phyloP scores from a whole-genome alignment of 2,113 vertebrate genomes.

The Caranx melampygus region DNA sequence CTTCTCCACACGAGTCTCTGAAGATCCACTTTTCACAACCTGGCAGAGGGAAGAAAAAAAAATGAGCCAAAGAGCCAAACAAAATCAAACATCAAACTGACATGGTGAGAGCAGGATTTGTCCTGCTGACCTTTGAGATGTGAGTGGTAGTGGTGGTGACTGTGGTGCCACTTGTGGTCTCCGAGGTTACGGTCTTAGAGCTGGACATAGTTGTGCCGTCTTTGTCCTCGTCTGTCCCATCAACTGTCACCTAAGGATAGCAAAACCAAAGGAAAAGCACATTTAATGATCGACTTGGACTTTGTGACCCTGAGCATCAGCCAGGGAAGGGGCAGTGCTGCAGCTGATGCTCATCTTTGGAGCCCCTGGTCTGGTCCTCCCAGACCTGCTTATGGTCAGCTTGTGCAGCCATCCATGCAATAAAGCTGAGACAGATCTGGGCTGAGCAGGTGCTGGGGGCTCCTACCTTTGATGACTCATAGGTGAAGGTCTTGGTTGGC shows the following conservation, averaged over 20 bases:
- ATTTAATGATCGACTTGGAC: neutral
- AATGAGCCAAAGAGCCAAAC: neutral
- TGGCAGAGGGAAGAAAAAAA: constrained; percentile 53
- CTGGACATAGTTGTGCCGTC: constrained; percentile 85
- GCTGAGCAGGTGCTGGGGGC: constrained; percentile 61
- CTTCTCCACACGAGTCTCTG: constrained; percentile 94
- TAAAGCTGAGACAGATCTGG: constrained; percentile 51
- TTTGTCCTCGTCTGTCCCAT: constrained; percentile 85
- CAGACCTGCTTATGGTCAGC: constrained; percentile 29
- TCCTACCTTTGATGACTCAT: constrained; percentile 92
- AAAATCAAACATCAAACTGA: neutral
- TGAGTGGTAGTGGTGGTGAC: constrained; percentile 93
- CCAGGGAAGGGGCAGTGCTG: constrained; percentile 15
- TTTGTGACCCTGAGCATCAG: neutral
- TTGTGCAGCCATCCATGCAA: neutral
- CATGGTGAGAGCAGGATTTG: neutral
- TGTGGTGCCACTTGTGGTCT: constrained; percentile 84
- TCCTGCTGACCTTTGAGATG: constrained; percentile 90
- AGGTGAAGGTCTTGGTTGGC: constrained; percentile 94
- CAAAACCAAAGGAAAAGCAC: neutral
- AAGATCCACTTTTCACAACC: constrained; percentile 93
- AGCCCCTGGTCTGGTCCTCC: constrained; percentile 38
- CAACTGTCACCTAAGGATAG: constrained; percentile 82
- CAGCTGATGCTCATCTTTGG: constrained; percentile 15
- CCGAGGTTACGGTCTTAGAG: constrained; percentile 89